Conservation (phyloP, 92 coral and sea anemone genomes). For the Pocillopora grandis region DNA sequence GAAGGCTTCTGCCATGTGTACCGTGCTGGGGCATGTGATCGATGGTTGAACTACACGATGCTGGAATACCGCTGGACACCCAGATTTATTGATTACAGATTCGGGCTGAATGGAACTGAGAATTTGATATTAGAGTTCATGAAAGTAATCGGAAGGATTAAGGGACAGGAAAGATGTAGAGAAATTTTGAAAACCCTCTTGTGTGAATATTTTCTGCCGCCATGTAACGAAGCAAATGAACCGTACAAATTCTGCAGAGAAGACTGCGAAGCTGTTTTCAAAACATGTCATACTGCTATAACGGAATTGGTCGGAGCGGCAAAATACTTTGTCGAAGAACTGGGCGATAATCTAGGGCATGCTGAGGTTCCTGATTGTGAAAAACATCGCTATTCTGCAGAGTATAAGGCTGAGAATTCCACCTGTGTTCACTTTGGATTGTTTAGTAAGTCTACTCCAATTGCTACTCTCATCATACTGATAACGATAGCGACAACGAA, state of each 20-base stretch:
- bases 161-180: slow-evolving; percentile 45
- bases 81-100: slow-evolving; percentile 68
- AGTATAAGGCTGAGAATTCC: slow-evolving; percentile 29
- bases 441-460: slow-evolving; percentile 54
- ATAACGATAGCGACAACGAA: too few relatives aligned
- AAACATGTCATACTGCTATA: slow-evolving; percentile 57
- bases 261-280: slow-evolving; percentile 80
- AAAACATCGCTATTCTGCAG: slow-evolving; percentile 49
- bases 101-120: slow-evolving; percentile 80
- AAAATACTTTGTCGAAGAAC: slow-evolving; percentile 37
- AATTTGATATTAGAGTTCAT: slow-evolving; percentile 42
- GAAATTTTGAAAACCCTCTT: slow-evolving; percentile 50
- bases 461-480: too few relatives aligned
- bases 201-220: slow-evolving; percentile 78
- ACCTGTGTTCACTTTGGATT: slow-evolving; percentile 85
- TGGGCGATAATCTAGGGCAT: slow-evolving; percentile 66
- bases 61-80: slow-evolving; percentile 50
- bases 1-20: slow-evolving; percentile 56
- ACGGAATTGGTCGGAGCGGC: slow-evolving; percentile 78
- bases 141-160: slow-evolving; percentile 33
- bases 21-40: slow-evolving; percentile 50
- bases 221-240: slow-evolving; percentile 56
- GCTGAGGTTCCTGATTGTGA: slow-evolving; percentile 80
- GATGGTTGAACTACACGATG: slow-evolving; percentile 60
- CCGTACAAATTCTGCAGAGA: slow-evolving; percentile 74